phyloP scores from a whole-genome alignment of 2,797 vertebrate species.

The Catamblyrhynchus diadema region DNA sequence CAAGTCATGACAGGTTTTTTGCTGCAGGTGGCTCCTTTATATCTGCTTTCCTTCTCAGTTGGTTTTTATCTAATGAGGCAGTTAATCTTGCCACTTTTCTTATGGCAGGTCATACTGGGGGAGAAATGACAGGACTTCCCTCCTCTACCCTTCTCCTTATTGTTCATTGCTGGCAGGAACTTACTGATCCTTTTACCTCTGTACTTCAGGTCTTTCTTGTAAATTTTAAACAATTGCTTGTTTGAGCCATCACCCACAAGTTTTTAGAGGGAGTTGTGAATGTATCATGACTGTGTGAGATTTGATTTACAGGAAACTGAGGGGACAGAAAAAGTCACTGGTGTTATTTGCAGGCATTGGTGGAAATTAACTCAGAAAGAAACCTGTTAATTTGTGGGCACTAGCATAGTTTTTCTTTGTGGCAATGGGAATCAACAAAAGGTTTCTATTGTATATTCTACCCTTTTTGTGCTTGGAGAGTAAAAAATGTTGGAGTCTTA shows the following conservation, averaged over 20 bases:
- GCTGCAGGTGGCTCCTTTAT: neutral
- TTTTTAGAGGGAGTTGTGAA: neutral
- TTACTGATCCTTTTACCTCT: neutral
- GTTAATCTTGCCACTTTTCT: neutral
- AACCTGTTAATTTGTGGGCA: neutral
- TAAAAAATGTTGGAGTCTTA: neutral
- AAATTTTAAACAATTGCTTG: neutral
- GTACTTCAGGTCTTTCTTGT: neutral
- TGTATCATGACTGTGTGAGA: neutral
- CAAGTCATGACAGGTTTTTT: neutral
- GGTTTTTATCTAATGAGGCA: neutral
- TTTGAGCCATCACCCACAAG: neutral
- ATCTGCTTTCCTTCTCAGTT: neutral
- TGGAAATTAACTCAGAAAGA: neutral
- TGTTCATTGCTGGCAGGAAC: neutral
- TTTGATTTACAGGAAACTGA: neutral
- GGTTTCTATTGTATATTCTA: neutral
- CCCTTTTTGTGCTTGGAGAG: neutral
- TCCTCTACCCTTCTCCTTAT: neutral
- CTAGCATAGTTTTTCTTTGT: neutral
- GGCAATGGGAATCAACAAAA: neutral
- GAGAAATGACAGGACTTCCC: neutral
- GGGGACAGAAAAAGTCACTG: neutral
- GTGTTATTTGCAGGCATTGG: neutral
- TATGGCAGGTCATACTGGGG: neutral